Conservation (phyloP, 2,797 vertebrate species). For the Platalea minor region DNA sequence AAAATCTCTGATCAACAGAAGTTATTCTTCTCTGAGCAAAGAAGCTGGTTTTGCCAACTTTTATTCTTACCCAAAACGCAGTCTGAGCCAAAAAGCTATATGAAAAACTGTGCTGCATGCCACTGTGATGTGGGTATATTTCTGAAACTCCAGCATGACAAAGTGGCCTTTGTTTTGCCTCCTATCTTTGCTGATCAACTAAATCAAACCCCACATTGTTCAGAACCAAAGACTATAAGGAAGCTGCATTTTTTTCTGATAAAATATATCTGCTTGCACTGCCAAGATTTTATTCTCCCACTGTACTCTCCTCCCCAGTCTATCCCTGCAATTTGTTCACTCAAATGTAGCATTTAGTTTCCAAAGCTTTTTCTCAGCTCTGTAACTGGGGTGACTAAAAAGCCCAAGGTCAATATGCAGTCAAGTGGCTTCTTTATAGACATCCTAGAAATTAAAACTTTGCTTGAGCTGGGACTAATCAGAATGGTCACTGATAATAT, state of each 20-base stretch:
- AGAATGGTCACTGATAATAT: background rate
- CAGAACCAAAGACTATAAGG: background rate
- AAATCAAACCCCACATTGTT: constrained; percentile 48
- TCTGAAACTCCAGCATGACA: constrained; percentile 14
- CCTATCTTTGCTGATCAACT: constrained; percentile 22
- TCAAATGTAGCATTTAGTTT: background rate
- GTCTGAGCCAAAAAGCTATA: constrained; percentile 22
- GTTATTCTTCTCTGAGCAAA: constrained; percentile 40
- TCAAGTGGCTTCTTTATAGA: background rate
- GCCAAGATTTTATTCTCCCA: constrained; percentile 15
- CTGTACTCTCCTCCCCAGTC: background rate
- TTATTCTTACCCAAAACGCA: background rate
- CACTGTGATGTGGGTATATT: constrained; percentile 24
- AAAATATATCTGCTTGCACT: constrained; percentile 11
- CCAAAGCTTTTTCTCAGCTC: background rate
- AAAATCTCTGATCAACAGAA: constrained; percentile 43
- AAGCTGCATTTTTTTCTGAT: constrained; percentile 5
- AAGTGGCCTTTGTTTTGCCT: constrained; percentile 40
- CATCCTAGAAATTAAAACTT: background rate
- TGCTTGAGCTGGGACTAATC: background rate
- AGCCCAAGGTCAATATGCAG: background rate
- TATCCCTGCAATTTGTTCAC: background rate
- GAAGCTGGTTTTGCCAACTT: constrained; percentile 52
- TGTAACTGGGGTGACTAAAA: background rate
- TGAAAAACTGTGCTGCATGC: constrained; percentile 15